A percentile compares a stretch with the other conserved stretches of the same genome.
These are phyloP conservation scores for Hippoglossus hippoglossus DNA, from an alignment of 2,797 vertebrate species.

Conservation along the genomic window DNA sequence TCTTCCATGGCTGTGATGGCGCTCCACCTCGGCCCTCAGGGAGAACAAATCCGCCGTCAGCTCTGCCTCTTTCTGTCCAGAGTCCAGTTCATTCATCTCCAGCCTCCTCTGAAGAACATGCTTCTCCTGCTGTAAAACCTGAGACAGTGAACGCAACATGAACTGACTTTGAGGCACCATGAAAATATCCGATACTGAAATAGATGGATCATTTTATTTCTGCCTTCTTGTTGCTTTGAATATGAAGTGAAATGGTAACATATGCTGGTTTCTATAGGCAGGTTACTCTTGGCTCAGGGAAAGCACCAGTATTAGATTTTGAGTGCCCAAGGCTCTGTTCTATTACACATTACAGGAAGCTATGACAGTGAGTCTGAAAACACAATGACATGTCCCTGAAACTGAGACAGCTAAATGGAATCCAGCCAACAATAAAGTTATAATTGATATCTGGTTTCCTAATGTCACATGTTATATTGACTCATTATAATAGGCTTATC, in stretches of 20 bases:
- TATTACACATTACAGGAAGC: too few relatives aligned
- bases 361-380: not conserved
- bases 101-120: conserved; percentile 80
- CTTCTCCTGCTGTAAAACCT: conserved; percentile 85
- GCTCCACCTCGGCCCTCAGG: conserved; percentile 75
- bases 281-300: not conserved
- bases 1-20: conserved; percentile 73
- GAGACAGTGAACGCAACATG: conserved; percentile 32
- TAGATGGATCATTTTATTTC: not conserved
- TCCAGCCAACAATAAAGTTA: not conserved
- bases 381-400: not conserved
- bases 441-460: not conserved
- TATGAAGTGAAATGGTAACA: not conserved
- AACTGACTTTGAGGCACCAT: not conserved
- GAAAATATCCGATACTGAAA: not conserved
- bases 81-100: conserved; percentile 79
- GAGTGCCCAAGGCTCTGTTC: not conserved
- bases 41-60: conserved; percentile 74
- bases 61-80: conserved; percentile 80
- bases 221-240: not conserved
- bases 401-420: not conserved
- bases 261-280: not conserved
- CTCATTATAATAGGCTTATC: not conserved
- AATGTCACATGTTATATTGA: not conserved
- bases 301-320: not conserved